Conservation (phyloP, 2,888 invertebrate species). For the Pyrrhosoma nymphula region DNA sequence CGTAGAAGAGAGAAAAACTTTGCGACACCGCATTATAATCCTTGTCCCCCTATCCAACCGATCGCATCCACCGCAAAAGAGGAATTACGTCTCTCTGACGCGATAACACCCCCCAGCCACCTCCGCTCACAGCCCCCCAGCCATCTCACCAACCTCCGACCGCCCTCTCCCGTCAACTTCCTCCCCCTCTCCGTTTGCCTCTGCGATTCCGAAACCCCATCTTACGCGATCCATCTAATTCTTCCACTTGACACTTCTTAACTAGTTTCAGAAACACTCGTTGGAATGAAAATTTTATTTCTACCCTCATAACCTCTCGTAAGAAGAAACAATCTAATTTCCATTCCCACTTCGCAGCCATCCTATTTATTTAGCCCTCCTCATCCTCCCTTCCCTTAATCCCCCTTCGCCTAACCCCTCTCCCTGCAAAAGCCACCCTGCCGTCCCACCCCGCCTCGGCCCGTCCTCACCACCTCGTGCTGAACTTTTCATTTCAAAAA, state of each 20-base stretch:
- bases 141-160: neutral
- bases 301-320: slow-evolving; percentile 45
- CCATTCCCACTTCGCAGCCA: slow-evolving; percentile 30
- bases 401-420: neutral
- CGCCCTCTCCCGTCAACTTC: neutral
- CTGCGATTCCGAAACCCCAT: neutral
- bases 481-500: slow-evolving; percentile 34
- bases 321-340: slow-evolving; percentile 54
- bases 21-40: slow-evolving; percentile 20
- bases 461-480: neutral
- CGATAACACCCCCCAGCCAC: neutral
- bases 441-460: neutral
- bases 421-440: neutral
- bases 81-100: slow-evolving; percentile 8
- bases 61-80: slow-evolving; percentile 26
- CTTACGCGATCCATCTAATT: slow-evolving; percentile 37
- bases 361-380: slow-evolving; percentile 8
- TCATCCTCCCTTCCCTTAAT: neutral
- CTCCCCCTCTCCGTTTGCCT: neutral
- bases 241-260: slow-evolving; percentile 54
- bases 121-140: neutral
- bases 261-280: slow-evolving; percentile 48
- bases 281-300: slow-evolving; percentile 54
- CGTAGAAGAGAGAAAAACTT: neutral
- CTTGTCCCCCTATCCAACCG: neutral